A percentile compares a stretch with the other conserved stretches of the same genome.
Evolutionary conservation across 2,113 vertebrate species (phyloP).

Genomic region (Pangasianodon gigas): DNA sequence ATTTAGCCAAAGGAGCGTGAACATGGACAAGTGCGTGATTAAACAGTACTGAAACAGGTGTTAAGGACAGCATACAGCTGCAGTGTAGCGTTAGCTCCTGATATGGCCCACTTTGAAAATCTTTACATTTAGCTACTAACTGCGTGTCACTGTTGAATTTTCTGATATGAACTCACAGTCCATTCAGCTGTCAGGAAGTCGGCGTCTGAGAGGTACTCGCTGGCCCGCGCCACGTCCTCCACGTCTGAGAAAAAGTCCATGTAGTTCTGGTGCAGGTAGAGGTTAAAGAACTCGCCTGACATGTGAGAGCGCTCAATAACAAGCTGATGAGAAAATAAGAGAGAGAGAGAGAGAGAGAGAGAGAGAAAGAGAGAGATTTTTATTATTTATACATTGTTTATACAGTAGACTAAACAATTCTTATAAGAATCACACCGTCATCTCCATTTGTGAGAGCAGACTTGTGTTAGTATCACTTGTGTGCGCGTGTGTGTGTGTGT

Average conservation of each 20-base stretch:
- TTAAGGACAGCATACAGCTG: not conserved
- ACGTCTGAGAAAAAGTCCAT: constrained; percentile 87
- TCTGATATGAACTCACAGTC: constrained; percentile 79
- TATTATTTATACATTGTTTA: not conserved
- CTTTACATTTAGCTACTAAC: not conserved
- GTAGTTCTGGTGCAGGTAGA: constrained; percentile 98
- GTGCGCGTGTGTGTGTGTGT: not conserved
- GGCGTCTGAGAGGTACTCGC: constrained; percentile 89
- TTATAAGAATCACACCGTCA: not conserved
- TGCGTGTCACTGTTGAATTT: not conserved
- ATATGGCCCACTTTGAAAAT: not conserved
- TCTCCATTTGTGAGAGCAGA: not conserved
- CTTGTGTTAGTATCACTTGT: not conserved
- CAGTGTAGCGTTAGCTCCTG: not conserved
- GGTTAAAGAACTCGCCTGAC: constrained; percentile 87
- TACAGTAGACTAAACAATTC: not conserved
- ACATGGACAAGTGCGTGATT: not conserved
- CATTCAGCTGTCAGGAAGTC: constrained; percentile 86
- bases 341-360: not conserved
- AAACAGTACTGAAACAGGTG: not conserved
- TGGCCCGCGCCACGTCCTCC: constrained; percentile 86
- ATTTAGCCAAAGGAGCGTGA: not conserved
- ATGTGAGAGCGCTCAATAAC: constrained; percentile 91
- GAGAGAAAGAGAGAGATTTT: too few relatives aligned
- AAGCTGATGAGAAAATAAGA: constrained; percentile 66